A percentile compares a stretch with the other conserved stretches of the same genome.
These are phyloP conservation scores for Nixonia krombeini DNA, from an alignment of 1,140 invertebrate species.

Conservation along the genomic window DNA sequence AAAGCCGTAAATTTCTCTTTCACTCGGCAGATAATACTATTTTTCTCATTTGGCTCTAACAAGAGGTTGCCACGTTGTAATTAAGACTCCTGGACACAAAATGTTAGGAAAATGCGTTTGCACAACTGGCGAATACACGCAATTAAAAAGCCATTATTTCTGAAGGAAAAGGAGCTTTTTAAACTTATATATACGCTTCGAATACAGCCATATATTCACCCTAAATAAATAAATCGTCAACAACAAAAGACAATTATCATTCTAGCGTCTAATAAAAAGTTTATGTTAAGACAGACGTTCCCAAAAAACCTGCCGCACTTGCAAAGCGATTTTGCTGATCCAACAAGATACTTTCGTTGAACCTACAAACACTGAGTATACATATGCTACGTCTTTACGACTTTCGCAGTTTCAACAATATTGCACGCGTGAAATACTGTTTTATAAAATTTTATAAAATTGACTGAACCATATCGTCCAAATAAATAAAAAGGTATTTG, in stretches of 20 bases:
- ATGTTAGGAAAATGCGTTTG: no score
- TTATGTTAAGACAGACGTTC: neutral
- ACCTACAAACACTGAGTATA: no score
- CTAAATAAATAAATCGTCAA: neutral
- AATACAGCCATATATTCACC: neutral
- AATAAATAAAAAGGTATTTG: no score
- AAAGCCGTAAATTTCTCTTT: conserved; percentile 23
- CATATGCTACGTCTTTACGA: no score
- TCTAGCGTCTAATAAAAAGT: neutral
- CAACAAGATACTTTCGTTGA: no score
- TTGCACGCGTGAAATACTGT: no score
- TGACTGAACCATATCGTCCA: no score
- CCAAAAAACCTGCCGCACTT: neutral
- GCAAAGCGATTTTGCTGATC: no score
- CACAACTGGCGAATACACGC: neutral
- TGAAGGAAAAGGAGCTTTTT: neutral
- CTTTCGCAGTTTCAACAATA: no score
- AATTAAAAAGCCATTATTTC: neutral
- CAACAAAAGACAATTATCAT: conserved; percentile 1
- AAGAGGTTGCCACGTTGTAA: neutral
- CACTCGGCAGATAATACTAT: conserved; percentile 42
- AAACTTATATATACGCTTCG: neutral
- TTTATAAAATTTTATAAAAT: no score
- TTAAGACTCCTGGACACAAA: neutral
- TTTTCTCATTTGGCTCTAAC: conserved; percentile 6